Base-by-base conservation (phyloP, 2,113 vertebrate species). In the Bambusicola thoracicus region DNA sequence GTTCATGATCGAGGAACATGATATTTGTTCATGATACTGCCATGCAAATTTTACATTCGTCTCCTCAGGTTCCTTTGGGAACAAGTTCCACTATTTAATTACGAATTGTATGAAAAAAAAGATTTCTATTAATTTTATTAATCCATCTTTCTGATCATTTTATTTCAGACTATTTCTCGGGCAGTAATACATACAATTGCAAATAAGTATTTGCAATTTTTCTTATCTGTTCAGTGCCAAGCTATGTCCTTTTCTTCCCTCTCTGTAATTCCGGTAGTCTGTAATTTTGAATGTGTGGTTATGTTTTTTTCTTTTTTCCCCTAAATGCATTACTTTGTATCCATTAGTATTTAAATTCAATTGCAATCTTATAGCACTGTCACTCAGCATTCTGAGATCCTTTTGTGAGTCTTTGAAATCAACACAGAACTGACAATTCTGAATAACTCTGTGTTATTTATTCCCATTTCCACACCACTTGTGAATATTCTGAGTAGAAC, bases 351-450 rank as follows among this genome's bases (percentile, higher is more conserved):
- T 87, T 38, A 95, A 94, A 95, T 94, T 91, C 68, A 73, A 49
- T 44, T 49, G 63, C 85, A 83, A 7, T 95, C 36, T 66, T 83
- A 70, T 87, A 67, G 70, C n/a, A 1, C 46, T 91, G 63, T 77
- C 81, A 80, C 49, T 95, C 75, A 85, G 55, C 68, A 83, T 66
- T 85, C 75, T 87, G 46, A 87, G 27, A 55, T 93, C 29, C 87
- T 91, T 94, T 90, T 91, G 85, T 87, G 38, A 87, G 76, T 18
- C 78, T 95, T 92, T 85, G 75, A 94, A 94, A 91, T 94, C 82
- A 92, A 55, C 44, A 80, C 63, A 77, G 67, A 95, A 82, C 41
- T 85, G 81, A 85, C 24, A 80, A 24, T 77, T 89, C 63, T 91
- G 85, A 92, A 87, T 80, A 91, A 70, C 22, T 73, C 78, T 85